Base-by-base conservation (phyloP, 1,140 invertebrate species). In the Ooceraea biroi region DNA sequence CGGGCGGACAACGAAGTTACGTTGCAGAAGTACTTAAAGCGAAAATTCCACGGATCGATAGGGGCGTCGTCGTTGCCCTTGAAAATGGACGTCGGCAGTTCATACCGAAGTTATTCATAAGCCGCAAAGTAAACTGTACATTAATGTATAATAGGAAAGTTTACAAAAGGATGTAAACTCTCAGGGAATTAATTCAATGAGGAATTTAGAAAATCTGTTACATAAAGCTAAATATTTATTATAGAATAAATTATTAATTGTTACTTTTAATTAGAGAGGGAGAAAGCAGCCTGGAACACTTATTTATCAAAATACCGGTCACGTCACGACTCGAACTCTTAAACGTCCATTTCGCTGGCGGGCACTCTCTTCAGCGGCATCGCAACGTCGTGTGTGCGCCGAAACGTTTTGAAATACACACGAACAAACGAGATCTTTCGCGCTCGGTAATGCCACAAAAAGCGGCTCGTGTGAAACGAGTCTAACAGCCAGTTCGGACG, bases 1-100 rank as follows among this genome's bases (percentile, higher is more conserved):
- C 52, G 50, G 22, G 22, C 63, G 63, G 76, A 72, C 90, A 91
- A 91, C 90, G 89, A 91, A 91, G 87, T 92, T 92, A 92, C 89
- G 82, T 90, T 86, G 88, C 87, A 90, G 87, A 91, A 90, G 88
- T 92, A 91, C 89, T 89, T 89, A 83, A 90, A 91, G 90, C 90
- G 88, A 91, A 92, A 91, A 90, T 90, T 90, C 87, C 77, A 78
- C 78, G 85, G 86, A 86, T 89, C 87, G 84, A 89, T 90, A 91
- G 71, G 90, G 83, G 85, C 58, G 41, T 69, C 58, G 74, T 55
- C 57, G 85, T 84, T 77, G 55, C 61, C 41, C 52, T 61, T 58
- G 55, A 14, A 57, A 85, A 80, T 52, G 68, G 50, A 80, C 44
- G 46, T 60, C 11, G n/a, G 63, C 48, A 22, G 12, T 60, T 22